Conservation (phyloP, 1,140 invertebrate species). For the Drosophila novamexicana region DNA sequence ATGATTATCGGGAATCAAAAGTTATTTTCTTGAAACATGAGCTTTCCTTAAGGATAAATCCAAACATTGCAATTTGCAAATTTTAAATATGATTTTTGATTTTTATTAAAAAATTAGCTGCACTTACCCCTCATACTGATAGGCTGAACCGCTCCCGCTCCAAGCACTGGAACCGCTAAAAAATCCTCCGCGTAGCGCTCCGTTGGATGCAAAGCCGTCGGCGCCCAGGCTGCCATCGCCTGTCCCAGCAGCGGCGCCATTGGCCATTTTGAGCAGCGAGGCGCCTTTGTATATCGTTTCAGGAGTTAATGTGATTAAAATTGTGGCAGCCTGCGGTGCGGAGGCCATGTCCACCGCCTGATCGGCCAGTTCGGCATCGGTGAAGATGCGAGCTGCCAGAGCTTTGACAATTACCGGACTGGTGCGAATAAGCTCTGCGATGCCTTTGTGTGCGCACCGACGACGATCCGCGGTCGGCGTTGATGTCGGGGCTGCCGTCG, state of each 20-base stretch:
- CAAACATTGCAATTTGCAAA: no score
- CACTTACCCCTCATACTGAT: constrained; percentile 80
- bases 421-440: constrained; percentile 77
- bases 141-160: constrained; percentile 49
- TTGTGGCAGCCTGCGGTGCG: constrained; percentile 32
- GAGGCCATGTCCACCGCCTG: constrained; percentile 5
- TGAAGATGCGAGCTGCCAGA: constrained; percentile 74
- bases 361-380: constrained; percentile 50
- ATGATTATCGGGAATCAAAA: no score
- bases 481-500: constrained; percentile 25
- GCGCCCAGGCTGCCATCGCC: constrained; percentile 15
- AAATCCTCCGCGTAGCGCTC: constrained; percentile 14
- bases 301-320: constrained; percentile 84
- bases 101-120: neutral
- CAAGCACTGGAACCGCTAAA: constrained; percentile 28
- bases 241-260: constrained; percentile 31
- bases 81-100: neutral
- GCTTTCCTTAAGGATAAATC: no score
- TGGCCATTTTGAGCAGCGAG: constrained; percentile 75
- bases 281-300: constrained; percentile 84
- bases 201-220: constrained; percentile 24
- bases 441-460: constrained; percentile 74
- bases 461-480: constrained; percentile 44
- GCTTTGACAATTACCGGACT: constrained; percentile 83
- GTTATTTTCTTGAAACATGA: no score